Conservation (phyloP, 2,113 vertebrate genomes). For the Lanius ludovicianus region DNA sequence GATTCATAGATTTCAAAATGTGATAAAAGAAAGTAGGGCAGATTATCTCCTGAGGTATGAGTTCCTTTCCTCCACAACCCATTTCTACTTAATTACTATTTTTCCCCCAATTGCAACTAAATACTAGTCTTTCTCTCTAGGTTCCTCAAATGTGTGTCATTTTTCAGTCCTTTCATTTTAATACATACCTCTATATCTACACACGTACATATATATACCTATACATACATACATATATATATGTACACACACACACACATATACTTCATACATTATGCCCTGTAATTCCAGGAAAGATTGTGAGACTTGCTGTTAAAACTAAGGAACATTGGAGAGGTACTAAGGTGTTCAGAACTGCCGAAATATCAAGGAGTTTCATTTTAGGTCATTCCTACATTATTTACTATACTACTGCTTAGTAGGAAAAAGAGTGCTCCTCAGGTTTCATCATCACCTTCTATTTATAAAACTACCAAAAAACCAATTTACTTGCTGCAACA, state of each 20-base stretch:
- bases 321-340: background rate
- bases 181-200: background rate
- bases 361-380: background rate
- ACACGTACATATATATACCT: background rate
- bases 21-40: constrained; percentile 52
- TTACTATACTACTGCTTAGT: background rate
- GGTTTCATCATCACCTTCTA: background rate
- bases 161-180: background rate
- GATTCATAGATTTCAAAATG: constrained; percentile 44
- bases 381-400: background rate
- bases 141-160: background rate
- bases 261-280: background rate
- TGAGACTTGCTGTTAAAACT: background rate
- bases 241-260: background rate
- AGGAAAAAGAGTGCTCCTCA: background rate
- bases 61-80: background rate
- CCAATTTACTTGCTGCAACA: background rate
- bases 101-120: background rate
- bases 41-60: constrained; percentile 30
- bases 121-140: background rate
- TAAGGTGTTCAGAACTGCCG: background rate
- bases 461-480: background rate
- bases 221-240: background rate
- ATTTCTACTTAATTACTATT: background rate
- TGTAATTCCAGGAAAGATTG: background rate